Percentiles rank a stretch among this genome's conserved stretches.
Evolutionary conservation across 1,140 invertebrate species (phyloP).

Genomic region (Trichogramma pretiosum): DNA sequence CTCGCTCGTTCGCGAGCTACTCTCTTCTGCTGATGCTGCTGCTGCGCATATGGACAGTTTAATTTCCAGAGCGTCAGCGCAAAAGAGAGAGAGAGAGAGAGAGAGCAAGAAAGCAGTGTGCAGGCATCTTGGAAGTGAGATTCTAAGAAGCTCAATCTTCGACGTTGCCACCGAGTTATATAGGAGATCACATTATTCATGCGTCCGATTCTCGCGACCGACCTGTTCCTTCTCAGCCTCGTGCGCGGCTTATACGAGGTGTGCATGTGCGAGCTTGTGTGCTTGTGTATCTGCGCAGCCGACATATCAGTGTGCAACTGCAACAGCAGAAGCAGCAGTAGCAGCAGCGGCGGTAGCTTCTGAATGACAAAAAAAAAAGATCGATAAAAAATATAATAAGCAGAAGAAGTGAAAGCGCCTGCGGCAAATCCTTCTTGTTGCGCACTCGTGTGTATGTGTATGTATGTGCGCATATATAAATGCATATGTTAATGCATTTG

Average conservation of each 20-base stretch:
- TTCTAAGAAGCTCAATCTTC: slow-evolving; percentile 12
- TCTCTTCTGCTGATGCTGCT: background rate
- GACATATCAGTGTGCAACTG: too few relatives aligned
- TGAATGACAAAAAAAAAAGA: background rate
- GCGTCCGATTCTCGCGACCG: slow-evolving; percentile 13
- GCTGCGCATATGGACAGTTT: background rate
- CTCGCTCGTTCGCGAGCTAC: background rate
- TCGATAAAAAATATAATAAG: slow-evolving; percentile 7
- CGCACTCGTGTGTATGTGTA: too few relatives aligned
- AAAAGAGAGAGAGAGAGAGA: background rate
- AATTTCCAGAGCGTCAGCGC: slow-evolving; percentile 5
- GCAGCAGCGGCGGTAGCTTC: too few relatives aligned
- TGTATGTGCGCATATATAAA: too few relatives aligned
- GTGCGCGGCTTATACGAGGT: background rate
- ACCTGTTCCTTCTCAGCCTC: too few relatives aligned
- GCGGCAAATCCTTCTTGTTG: too few relatives aligned
- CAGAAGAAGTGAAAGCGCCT: background rate
- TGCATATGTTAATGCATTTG: too few relatives aligned
- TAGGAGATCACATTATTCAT: slow-evolving; percentile 19
- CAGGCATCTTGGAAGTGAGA: slow-evolving; percentile 8
- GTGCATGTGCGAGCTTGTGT: background rate
- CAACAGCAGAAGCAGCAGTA: too few relatives aligned
- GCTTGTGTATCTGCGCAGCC: too few relatives aligned
- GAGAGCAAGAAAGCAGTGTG: background rate
- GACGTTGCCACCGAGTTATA: background rate